Evolutionary conservation across 2,888 invertebrate genomes (phyloP).

Genomic region (Caenorhabditis panamensis): DNA sequence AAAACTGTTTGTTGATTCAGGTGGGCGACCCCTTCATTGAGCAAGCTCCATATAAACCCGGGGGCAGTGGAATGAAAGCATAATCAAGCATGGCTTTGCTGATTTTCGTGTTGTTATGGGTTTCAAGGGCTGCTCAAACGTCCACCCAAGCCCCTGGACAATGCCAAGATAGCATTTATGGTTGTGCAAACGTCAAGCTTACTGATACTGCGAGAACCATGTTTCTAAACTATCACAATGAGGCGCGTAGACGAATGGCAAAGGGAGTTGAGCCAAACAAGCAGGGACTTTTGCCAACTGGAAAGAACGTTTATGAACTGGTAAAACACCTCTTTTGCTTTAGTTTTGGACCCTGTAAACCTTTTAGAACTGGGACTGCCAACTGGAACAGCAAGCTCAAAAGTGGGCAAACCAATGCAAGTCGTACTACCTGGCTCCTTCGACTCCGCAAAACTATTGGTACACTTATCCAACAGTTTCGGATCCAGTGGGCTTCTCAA

Average conservation of each 20-base stretch:
- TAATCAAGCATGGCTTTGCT: no score
- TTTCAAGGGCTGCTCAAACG: no score
- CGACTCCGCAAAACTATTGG: slow-evolving; percentile 49
- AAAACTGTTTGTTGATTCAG: no score
- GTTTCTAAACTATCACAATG: slow-evolving; percentile 50
- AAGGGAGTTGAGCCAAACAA: slow-evolving; percentile 59
- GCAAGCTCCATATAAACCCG: no score
- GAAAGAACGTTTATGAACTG: slow-evolving; percentile 61
- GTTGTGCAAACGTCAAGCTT: slow-evolving; percentile 39
- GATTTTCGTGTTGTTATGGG: no score
- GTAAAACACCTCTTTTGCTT: neutral
- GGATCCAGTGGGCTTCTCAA: neutral
- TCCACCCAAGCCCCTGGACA: no score
- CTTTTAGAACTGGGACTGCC: slow-evolving; percentile 57
- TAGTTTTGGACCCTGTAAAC: neutral
- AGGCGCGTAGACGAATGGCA: slow-evolving; percentile 51
- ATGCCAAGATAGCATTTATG: no score
- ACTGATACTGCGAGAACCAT: slow-evolving; percentile 47
- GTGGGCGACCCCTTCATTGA: no score
- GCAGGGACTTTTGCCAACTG: slow-evolving; percentile 44
- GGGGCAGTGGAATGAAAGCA: no score
- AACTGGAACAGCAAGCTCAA: slow-evolving; percentile 49
- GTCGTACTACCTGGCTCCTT: slow-evolving; percentile 28
- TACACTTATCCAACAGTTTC: slow-evolving; percentile 25
- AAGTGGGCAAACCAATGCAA: slow-evolving; percentile 42